Conservation (phyloP, 1,140 invertebrate species). For the Leptinotarsa undecemlineata region DNA sequence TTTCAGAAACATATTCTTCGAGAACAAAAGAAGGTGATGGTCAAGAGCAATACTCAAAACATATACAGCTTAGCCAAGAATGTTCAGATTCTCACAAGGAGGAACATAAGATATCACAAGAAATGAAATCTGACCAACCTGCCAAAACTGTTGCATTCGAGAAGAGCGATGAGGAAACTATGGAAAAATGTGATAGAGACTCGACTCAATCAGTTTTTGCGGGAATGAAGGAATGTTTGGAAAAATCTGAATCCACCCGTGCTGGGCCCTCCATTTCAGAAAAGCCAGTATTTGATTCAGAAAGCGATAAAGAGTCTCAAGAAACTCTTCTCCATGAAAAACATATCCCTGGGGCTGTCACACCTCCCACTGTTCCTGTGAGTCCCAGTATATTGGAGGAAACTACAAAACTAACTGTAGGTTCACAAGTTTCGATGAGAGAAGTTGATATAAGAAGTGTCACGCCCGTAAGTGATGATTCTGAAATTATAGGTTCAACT, state of each 20-base stretch:
- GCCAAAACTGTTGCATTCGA: slow-evolving; percentile 29
- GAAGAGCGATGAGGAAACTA: slow-evolving; percentile 37
- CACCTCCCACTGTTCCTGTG: slow-evolving; percentile 62
- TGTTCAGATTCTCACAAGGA: not conserved
- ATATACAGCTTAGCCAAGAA: too few relatives aligned
- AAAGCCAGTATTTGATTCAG: not conserved
- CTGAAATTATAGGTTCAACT: slow-evolving; percentile 59
- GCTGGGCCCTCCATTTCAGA: not conserved
- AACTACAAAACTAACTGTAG: not conserved
- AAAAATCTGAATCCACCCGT: not conserved
- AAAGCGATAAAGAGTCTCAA: slow-evolving; percentile 2
- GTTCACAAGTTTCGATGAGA: slow-evolving; percentile 51
- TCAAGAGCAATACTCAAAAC: too few relatives aligned
- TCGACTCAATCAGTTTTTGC: not conserved
- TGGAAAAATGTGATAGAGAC: slow-evolving; percentile 30
- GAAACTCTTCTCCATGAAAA: slow-evolving; percentile 11
- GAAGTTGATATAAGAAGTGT: slow-evolving; percentile 61
- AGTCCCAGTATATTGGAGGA: slow-evolving; percentile 52
- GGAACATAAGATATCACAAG: slow-evolving; percentile 23
- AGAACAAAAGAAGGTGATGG: too few relatives aligned
- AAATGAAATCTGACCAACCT: not conserved
- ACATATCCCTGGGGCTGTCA: slow-evolving; percentile 53
- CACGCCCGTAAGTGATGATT: slow-evolving; percentile 65
- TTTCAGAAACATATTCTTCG: too few relatives aligned
- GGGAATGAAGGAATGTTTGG: too few relatives aligned